Percentiles rank a stretch among this genome's conserved stretches.
Conservation (phyloP, 2,888 invertebrate species). For the Drosophila greeni region DNA sequence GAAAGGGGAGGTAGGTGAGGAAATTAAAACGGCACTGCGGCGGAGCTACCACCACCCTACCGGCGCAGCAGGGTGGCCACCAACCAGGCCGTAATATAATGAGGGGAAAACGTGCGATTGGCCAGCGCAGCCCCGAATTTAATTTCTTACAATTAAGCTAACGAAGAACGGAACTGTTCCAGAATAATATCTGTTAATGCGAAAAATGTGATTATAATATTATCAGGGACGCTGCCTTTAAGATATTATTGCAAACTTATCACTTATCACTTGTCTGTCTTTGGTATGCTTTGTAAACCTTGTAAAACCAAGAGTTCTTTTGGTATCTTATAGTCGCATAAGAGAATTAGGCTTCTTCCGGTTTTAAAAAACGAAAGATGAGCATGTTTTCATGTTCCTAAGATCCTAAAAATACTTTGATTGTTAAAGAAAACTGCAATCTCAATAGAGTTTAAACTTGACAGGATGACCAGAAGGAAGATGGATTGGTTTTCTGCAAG, state of each 20-base stretch:
- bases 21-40: slow-evolving; percentile 11
- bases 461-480: not conserved
- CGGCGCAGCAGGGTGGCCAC: slow-evolving; percentile 2
- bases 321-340: not conserved
- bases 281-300: not conserved
- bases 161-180: slow-evolving; percentile 4
- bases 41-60: not conserved
- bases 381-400: not conserved
- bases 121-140: slow-evolving; percentile 19
- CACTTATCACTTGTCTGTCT: not conserved
- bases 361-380: not conserved
- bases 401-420: not conserved
- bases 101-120: slow-evolving; percentile 27
- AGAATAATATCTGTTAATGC: not conserved
- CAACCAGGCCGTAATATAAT: slow-evolving; percentile 25
- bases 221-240: not conserved
- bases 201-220: not conserved
- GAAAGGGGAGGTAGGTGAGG: not conserved
- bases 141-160: slow-evolving; percentile 29
- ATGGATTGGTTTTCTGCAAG: not conserved
- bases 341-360: not conserved
- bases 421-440: not conserved
- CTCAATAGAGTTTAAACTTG: not conserved
- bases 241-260: not conserved
- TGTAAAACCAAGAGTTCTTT: not conserved